phyloP scores from a whole-genome alignment of 1,140 invertebrate genomes.

The Ips nitidus region DNA sequence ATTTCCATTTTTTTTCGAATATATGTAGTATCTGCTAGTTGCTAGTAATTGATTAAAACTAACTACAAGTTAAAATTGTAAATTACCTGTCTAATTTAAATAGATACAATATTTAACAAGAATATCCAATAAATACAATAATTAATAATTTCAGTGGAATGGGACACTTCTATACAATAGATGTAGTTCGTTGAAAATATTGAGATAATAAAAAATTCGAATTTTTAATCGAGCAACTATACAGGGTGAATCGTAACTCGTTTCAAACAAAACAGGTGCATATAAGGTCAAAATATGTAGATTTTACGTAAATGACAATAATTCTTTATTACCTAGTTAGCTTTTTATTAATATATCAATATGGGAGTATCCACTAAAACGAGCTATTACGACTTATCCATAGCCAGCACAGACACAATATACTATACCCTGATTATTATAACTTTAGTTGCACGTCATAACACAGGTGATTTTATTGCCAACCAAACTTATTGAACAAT shows the following conservation, averaged over 20 bases:
- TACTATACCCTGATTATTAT: no score
- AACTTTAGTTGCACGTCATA: no score
- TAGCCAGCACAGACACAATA: no score
- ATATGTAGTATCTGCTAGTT: not conserved
- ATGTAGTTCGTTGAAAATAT: constrained; percentile 29
- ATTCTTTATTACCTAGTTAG: no score
- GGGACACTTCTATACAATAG: constrained; percentile 21
- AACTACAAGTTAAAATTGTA: not conserved
- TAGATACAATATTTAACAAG: constrained; percentile 34
- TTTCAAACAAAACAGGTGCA: no score
- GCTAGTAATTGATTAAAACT: constrained; percentile 7
- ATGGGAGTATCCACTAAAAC: no score
- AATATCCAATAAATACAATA: constrained; percentile 30
- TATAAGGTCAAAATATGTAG: no score
- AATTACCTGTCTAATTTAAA: constrained; percentile 22
- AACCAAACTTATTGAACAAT: no score
- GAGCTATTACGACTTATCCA: no score
- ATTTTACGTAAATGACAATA: no score
- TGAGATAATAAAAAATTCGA: constrained; percentile 3
- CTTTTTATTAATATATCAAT: no score
- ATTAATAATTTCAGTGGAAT: constrained; percentile 29
- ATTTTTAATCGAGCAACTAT: constrained; percentile 4
- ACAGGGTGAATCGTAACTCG: not conserved
- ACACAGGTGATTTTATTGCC: no score
- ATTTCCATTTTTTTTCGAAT: not conserved